These are phyloP conservation scores for Brachionus paranguensis DNA, from an alignment of 1,140 invertebrate species.

Conservation along the genomic window DNA sequence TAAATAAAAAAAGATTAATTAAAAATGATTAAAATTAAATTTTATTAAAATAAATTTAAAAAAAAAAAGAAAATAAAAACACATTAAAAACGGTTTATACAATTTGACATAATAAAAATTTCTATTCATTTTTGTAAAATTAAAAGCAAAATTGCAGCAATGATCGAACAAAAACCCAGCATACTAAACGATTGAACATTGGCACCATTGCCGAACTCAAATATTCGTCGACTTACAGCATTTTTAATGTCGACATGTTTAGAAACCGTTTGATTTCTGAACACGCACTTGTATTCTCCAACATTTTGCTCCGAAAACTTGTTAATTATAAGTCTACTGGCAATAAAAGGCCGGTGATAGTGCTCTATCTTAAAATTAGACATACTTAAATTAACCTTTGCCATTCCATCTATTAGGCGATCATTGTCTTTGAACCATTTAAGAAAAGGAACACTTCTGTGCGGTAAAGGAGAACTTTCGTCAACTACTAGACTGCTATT, in stretches of 20 bases:
- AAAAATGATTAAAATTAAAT: background rate
- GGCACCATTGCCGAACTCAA: slow-evolving; percentile 3
- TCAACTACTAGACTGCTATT: background rate
- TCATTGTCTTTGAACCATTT: slow-evolving; percentile 7
- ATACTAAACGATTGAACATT: background rate
- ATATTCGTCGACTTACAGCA: background rate
- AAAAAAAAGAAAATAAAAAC: background rate
- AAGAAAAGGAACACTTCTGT: background rate
- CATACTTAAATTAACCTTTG: background rate
- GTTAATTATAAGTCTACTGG: background rate
- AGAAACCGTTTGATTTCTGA: background rate
- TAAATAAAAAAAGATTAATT: background rate
- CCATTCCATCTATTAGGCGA: background rate
- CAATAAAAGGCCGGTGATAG: background rate
- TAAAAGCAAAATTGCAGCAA: background rate
- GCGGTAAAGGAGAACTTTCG: background rate
- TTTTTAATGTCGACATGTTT: background rate
- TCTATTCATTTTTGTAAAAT: background rate
- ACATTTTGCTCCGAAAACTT: background rate
- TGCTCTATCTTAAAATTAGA: background rate
- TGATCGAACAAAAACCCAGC: background rate
- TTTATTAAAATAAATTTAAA: background rate
- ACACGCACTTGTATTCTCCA: background rate
- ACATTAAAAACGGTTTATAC: background rate
- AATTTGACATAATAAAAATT: background rate